A percentile compares a stretch with the other conserved stretches of the same genome.
phyloP scores from a whole-genome alignment of 2,797 vertebrate species.

The Molossus alvarezi region DNA sequence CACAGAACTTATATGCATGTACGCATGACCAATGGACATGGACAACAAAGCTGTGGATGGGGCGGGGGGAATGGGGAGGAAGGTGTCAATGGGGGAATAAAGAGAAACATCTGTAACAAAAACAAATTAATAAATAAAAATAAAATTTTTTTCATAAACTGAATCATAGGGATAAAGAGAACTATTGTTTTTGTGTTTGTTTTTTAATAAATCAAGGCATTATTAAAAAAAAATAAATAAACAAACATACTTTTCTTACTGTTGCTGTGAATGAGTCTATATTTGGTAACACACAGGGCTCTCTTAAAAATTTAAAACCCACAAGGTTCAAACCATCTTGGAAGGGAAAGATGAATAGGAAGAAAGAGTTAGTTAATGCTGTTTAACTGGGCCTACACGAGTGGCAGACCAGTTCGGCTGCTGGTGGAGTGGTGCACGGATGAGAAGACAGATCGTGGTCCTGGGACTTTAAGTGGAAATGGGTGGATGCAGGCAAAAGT shows the following conservation, averaged over 20 bases:
- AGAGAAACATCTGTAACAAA: too few species aligned
- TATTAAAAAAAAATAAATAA: too few species aligned
- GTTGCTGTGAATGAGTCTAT: slow-evolving; percentile 72
- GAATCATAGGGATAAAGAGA: too few species aligned
- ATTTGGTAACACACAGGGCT: slow-evolving; percentile 70
- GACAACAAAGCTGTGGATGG: too few species aligned
- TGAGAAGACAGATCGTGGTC: neutral
- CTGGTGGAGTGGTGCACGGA: rapidly evolving
- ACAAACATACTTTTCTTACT: slow-evolving; percentile 73
- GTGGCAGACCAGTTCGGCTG: neutral
- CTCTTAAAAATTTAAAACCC: slow-evolving; percentile 69
- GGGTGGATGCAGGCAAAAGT: neutral
- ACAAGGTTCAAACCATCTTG: slow-evolving; percentile 56
- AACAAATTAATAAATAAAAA: too few species aligned
- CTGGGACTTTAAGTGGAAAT: neutral
- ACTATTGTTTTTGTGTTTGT: too few species aligned
- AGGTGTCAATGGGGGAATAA: too few species aligned
- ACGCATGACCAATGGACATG: too few species aligned
- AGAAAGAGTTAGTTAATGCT: slow-evolving; percentile 65
- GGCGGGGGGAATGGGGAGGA: too few species aligned
- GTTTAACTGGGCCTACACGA: slow-evolving; percentile 50
- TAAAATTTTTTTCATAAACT: too few species aligned
- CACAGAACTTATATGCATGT: too few species aligned
- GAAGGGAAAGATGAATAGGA: slow-evolving; percentile 72
- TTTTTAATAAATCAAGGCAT: too few species aligned